Evolutionary conservation across 53 echinoderm and acorn worm genomes (phyloP).

Genomic region (Paracentrotus lividus): DNA sequence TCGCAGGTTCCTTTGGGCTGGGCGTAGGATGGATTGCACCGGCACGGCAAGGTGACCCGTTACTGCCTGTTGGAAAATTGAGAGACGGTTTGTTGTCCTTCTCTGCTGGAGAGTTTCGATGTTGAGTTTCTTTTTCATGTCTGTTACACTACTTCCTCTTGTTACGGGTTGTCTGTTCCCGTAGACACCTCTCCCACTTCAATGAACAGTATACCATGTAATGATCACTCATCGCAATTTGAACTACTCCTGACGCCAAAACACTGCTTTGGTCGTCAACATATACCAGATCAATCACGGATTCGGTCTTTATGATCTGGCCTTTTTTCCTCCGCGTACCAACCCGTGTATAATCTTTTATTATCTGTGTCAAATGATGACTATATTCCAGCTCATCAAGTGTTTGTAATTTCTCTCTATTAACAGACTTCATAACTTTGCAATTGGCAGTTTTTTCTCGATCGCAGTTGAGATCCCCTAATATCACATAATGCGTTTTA

Average conservation of each 20-base stretch:
- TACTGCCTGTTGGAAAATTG: no score
- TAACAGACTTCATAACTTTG: neutral
- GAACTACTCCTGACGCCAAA: neutral
- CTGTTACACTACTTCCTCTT: no score
- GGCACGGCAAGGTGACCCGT: no score
- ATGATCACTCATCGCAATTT: slow-evolving; percentile 39
- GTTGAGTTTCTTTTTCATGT: no score
- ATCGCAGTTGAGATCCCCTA: slow-evolving; percentile 29
- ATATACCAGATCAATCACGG: slow-evolving; percentile 15
- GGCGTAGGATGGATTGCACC: no score
- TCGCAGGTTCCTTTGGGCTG: no score
- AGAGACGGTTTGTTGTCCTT: no score
- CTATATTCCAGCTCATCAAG: neutral
- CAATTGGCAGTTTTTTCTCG: neutral
- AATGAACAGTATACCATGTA: slow-evolving; percentile 27
- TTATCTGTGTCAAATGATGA: slow-evolving; percentile 12
- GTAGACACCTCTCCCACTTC: no score
- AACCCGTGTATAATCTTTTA: neutral
- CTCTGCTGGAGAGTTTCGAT: no score
- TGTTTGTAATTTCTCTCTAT: neutral
- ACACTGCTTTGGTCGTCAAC: neutral
- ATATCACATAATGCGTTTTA: slow-evolving; percentile 32
- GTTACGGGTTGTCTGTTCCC: no score
- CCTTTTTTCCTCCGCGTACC: neutral
- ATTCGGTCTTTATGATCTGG: neutral